Base-by-base conservation (phyloP, 2,113 vertebrate species). In the Rutilus rutilus region DNA sequence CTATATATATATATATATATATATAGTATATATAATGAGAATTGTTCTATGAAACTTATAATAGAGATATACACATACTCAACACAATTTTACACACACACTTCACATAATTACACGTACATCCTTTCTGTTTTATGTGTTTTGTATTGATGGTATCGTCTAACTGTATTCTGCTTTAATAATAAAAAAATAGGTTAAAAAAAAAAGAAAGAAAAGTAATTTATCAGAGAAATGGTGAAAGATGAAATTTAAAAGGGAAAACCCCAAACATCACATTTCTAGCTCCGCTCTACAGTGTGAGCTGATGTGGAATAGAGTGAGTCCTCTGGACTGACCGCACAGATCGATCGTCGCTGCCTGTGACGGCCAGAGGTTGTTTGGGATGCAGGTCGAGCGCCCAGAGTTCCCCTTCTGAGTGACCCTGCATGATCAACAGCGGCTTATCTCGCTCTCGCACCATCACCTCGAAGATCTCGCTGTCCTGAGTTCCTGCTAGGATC, bases 381-480 rank as follows among this genome's bases (percentile, higher is more conserved):
- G 98, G 98, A 80, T 99, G 98, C 39, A 98, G 91, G 0, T 96
- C 97, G 71, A 99, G 92, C 0, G 97, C 97, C 98, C 98, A 99
- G 82, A 99, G 97, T 90, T 99, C 98, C 0, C 97, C 98, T 91
- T 99, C 98, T 0, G 98, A 97, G 91, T 99, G 98, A 57, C 98
- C 97, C 91, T 99, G 98, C 94, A 99, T 97, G 87, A 99, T 95
- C 33, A 99, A 90, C 91, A 99, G 94, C 0, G 98, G 98, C 84
- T 98, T 98, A 91, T 99, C 97, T 71, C 97, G 93, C 81, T 99
- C 98, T 50, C 97, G 92, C 15, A 99, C 97, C 57, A 98, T 97
- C 90, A 99, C 97, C 93, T 99, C 98, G 33, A 98, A 99, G 92
- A 99, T 98, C 93, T 99, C 98, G 7, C 98, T 98, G 95, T 99